These are phyloP conservation scores for Paramormyrops kingsleyae DNA, from an alignment of 2,113 vertebrate genomes.

Conservation along the genomic window DNA sequence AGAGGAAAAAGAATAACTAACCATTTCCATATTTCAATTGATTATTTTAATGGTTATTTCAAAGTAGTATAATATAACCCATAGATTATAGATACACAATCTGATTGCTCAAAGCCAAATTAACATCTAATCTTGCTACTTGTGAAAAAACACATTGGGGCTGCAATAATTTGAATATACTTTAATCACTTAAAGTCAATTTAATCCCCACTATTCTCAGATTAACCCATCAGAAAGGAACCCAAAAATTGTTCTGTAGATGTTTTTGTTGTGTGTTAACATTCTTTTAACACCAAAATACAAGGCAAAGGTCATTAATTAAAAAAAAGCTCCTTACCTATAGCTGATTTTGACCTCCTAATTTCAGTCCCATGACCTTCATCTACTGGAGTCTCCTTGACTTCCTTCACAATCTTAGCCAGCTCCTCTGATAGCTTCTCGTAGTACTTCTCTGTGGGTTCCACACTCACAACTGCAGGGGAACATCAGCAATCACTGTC, in stretches of 20 bases:
- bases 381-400: conserved; percentile 52
- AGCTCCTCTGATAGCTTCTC: conserved; percentile 64
- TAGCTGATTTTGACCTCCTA: background rate
- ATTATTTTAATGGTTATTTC: background rate
- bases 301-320: background rate
- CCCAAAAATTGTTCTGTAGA: background rate
- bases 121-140: background rate
- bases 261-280: background rate
- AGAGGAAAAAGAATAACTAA: background rate
- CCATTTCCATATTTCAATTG: background rate
- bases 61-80: background rate
- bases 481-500: background rate
- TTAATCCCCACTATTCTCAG: background rate
- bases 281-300: background rate
- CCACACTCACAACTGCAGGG: conserved; percentile 32
- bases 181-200: background rate
- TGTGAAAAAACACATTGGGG: background rate
- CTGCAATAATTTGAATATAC: background rate
- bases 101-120: background rate
- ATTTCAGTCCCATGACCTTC: conserved; percentile 19
- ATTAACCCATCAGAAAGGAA: background rate
- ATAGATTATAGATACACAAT: background rate
- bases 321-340: background rate
- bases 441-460: conserved; percentile 52
- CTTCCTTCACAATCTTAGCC: conserved; percentile 60